Evolutionary conservation across 2,797 vertebrate species (phyloP), one percentile per base, ranked within the genome.

Genomic region (Malacoctenus gilli): DNA sequence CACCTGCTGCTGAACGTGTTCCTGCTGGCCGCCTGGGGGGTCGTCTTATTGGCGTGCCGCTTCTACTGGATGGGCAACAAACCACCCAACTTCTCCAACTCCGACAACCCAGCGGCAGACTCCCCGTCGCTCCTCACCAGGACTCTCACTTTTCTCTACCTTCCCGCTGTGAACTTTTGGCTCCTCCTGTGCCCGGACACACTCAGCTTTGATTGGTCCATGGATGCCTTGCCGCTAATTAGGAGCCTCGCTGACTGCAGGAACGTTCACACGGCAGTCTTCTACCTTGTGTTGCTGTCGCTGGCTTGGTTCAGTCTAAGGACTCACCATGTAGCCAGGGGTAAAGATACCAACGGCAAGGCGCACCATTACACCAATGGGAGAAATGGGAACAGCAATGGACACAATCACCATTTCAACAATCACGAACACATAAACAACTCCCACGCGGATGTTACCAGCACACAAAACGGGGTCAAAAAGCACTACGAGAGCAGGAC

Each of bases 1-100:
- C 89, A 89, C 64, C 93, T 97, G 68, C 89, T 96, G 79, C 85
- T 94, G 67, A 98, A 94, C 55, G 84, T 96, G 75, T 92, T 91
- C 65, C 77, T 97, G 72, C 82, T 98, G 89, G 93, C 91, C 11
- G 86, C 81, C 59, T 98, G 96, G 93, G 97, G 96, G 11, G 89
- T 91, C 44, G 37, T 92, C 1, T 87, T 99, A 50, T 82, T 99
- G 80, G 93, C 93, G 32, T 79, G 91, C 68, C 96, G 97, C 36
- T 91, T 99, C 19, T 98, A 97, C 90, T 99, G 97, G 97, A 99
- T 99, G 97, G 97, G 97, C 54, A 99, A 96, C 90, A 98, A 94
- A 59, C 96, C 97, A 9, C 97, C 97, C 12, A 98, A 97, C 86
- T 99, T 99, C 87, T 99, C 97, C 84, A 99, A 98, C 89, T 99